A percentile compares a stretch with the other conserved stretches of the same genome.
These are phyloP conservation scores for Scotopteryx bipunctaria DNA, from an alignment of 2,888 invertebrate genomes.

Conservation along the genomic window DNA sequence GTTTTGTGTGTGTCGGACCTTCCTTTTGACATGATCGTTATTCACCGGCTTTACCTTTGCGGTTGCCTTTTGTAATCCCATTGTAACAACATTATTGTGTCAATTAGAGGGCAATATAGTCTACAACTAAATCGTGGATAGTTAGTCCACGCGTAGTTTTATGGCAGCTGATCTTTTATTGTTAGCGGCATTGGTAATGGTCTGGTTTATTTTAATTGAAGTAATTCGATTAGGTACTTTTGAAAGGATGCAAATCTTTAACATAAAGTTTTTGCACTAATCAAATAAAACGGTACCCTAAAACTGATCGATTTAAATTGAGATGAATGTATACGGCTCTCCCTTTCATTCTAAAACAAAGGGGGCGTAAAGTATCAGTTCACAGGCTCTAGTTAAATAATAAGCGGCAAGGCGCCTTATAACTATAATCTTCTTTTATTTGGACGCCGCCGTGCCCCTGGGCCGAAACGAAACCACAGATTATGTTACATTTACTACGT, in stretches of 20 bases:
- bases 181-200: constrained; percentile 10
- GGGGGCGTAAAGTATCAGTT: constrained; percentile 71
- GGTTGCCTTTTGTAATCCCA: constrained; percentile 75
- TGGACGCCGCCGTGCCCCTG: constrained; percentile 59
- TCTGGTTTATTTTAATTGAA: constrained; percentile 26
- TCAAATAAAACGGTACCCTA: constrained; percentile 20
- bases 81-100: constrained; percentile 77
- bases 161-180: constrained; percentile 31
- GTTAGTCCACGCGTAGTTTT: constrained; percentile 50
- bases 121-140: constrained; percentile 69
- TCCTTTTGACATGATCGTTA: constrained; percentile 82
- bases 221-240: constrained; percentile 17
- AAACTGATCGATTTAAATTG: constrained; percentile 32
- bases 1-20: constrained; percentile 79
- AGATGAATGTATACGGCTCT: constrained; percentile 45
- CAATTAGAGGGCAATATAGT: constrained; percentile 75
- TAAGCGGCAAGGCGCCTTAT: constrained; percentile 73
- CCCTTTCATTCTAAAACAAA: constrained; percentile 53
- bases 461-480: constrained; percentile 57
- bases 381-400: constrained; percentile 78
- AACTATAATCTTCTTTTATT: constrained; percentile 79
- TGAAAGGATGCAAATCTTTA: no score
- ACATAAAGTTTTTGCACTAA: constrained; percentile 3
- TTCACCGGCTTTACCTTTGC: constrained; percentile 75
- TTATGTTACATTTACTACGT: constrained; percentile 13